phyloP scores from a whole-genome alignment of 2,888 invertebrate genomes.

The Cosmia trapezina region DNA sequence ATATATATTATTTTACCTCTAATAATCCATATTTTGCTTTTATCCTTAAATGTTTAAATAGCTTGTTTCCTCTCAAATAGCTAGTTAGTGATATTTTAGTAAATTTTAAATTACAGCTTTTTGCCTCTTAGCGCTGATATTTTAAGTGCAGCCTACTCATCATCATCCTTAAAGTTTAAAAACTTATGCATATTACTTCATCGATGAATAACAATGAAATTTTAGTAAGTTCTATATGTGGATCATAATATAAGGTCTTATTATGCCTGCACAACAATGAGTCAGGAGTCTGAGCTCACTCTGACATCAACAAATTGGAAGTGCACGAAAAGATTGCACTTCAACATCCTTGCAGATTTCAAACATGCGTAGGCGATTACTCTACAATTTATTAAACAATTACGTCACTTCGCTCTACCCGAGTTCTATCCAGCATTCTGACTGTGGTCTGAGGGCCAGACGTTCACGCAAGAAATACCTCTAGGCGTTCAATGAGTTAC shows the following conservation, averaged over 20 bases:
- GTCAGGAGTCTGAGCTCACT: slow-evolving; percentile 76
- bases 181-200: slow-evolving; percentile 22
- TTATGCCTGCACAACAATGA: slow-evolving; percentile 64
- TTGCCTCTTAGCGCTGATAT: slow-evolving; percentile 15
- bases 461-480: slow-evolving; percentile 74
- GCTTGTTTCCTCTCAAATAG: slow-evolving; percentile 43
- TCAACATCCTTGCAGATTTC: slow-evolving; percentile 65
- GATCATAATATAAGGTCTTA: slow-evolving; percentile 58
- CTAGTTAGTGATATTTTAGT: slow-evolving; percentile 12
- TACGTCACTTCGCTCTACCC: slow-evolving; percentile 57
- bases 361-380: slow-evolving; percentile 70
- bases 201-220: slow-evolving; percentile 39
- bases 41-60: slow-evolving; percentile 48
- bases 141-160: slow-evolving; percentile 18
- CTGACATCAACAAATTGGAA: slow-evolving; percentile 75
- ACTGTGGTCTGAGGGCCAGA: slow-evolving; percentile 51
- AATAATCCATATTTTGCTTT: slow-evolving; percentile 48
- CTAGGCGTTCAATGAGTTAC: slow-evolving; percentile 68
- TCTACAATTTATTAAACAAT: slow-evolving; percentile 67
- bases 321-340: slow-evolving; percentile 68
- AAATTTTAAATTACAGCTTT: slow-evolving; percentile 25
- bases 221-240: slow-evolving; percentile 54
- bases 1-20: slow-evolving; percentile 36
- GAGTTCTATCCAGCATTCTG: slow-evolving; percentile 47
- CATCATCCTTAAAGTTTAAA: slow-evolving; percentile 25